Evolutionary conservation across 2,113 vertebrate genomes (phyloP), one percentile per base, ranked within the genome.

Genomic region (Antechinus flavipes): DNA sequence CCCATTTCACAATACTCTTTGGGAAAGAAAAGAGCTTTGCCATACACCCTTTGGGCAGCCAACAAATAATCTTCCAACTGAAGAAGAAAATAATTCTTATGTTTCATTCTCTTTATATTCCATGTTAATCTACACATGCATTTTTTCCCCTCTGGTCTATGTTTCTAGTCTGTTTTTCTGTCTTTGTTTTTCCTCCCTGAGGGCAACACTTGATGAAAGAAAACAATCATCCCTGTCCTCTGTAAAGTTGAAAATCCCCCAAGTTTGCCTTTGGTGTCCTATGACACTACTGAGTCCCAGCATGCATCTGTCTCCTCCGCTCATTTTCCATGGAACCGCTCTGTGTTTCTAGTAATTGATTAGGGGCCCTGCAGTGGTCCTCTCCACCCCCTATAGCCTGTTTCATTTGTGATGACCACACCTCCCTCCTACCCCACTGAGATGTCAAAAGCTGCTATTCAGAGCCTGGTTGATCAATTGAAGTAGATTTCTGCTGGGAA

Each of bases 381-480:
- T 94, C 96, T 96, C 76, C 95, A 96, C 97, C 96, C 94, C 95
- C 98, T 92, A 96, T 52, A 90, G 98, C 93, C 95, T 90, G 94
- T 97, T 97, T 97, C 97, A 96, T 96, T 97, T 97, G 95, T 97
- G 97, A 97, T 97, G 97, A 96, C 98, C 98, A 97, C 97, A 97
- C 97, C 97, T 98, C 97, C 95, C 94, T 95, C 93, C 92, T 93
- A 92, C 93, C 97, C 96, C 96, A 97, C 97, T 95, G 97, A 98
- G 96, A 98, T 97, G 98, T 98, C 97, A 97, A 98, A 98, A 97
- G 97, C 98, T 96, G 93, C 97, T 96, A 95, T 97, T 97, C 98
- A 95, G 97, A 94, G 92, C 90, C 95, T 91, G 95, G 92, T 95
- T 95, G 97, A 97, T 97, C 93, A 96, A 95, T 90, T 95, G 96